Base-by-base conservation (phyloP, 2,888 invertebrate genomes). In the Epistrophe eligans region DNA sequence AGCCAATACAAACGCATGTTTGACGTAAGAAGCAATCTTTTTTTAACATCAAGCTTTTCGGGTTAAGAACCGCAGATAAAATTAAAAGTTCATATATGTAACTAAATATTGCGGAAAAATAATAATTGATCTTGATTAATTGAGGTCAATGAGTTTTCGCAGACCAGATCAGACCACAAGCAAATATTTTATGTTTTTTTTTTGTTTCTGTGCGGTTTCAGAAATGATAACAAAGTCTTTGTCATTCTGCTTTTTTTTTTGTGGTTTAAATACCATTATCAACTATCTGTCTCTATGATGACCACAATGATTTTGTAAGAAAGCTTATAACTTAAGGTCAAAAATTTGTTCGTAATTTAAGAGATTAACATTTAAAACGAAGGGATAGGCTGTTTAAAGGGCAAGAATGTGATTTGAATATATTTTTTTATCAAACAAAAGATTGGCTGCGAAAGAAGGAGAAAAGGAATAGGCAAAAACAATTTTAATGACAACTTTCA, bases 41-140 rank as follows among this genome's bases (percentile, higher is more conserved):
- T 60, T 40, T 35, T 9, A 62, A 9, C 3, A 24, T 24, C 13
- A 2, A 38, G 7, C 10, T 62, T n/a, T 43, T 9, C 2, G 62
- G 62, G 62, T 62, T 35, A 43, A 15, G 2, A 40, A 62, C 62
- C 62, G 40, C 60, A 40, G 60, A 62, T 62, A 60, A 38, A 32
- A 4, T 32, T 32, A 6, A 32, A 32, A 32, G 32, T 24, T 24
- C 24, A 24, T 24, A 24, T 32, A 32, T 24, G 3, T 32, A 32
- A 2, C 24, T 24, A 32, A 32, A 32, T 9, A 38, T 55, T 55
- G 32, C 9, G 10, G 9, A 32, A 32, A 17, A n/a, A 38, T 38
- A 7, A 35, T 38, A 7, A 35, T 10, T 17, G 5, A 3, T 35
- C 17, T 58, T 58, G n/a, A 7, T 38, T 38, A n/a, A n/a, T n/a